Evolutionary conservation across 2,888 invertebrate species (phyloP).

Genomic region (Oscheius sp.): DNA sequence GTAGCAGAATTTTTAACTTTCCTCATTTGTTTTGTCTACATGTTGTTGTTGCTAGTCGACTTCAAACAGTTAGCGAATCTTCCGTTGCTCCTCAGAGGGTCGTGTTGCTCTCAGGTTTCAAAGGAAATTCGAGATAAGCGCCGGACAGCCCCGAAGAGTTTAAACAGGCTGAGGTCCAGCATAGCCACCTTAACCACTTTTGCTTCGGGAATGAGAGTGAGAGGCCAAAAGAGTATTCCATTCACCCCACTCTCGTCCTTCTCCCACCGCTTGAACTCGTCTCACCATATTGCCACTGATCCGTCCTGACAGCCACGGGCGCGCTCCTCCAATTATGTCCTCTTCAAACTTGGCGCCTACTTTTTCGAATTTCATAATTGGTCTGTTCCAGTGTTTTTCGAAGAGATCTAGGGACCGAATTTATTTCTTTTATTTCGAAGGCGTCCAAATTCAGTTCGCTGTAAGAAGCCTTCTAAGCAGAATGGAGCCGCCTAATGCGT

Average conservation of each 20-base stretch:
- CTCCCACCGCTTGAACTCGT: slow-evolving; percentile 14
- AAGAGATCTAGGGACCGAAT: too few species aligned
- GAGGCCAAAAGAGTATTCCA: not conserved
- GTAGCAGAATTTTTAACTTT: too few species aligned
- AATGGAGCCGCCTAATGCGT: not conserved
- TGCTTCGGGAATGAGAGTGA: too few species aligned
- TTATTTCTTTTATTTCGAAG: too few species aligned
- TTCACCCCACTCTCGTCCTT: not conserved
- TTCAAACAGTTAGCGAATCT: slow-evolving; percentile 27
- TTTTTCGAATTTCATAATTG: not conserved
- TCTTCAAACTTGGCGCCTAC: slow-evolving; percentile 33
- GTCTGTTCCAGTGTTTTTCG: not conserved
- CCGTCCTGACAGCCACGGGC: slow-evolving; percentile 18
- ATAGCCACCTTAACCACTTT: too few species aligned
- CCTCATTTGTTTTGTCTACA: too few species aligned
- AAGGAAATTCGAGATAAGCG: slow-evolving; percentile 35
- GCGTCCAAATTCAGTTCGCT: too few species aligned
- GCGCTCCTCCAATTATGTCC: slow-evolving; percentile 35
- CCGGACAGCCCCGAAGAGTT: slow-evolving; percentile 31
- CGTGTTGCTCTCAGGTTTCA: slow-evolving; percentile 35
- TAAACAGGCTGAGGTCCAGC: slow-evolving; percentile 11
- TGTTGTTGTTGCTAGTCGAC: too few species aligned
- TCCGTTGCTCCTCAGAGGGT: slow-evolving; percentile 4
- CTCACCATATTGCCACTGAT: slow-evolving; percentile 10
- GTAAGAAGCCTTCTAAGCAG: too few species aligned